Evolutionary conservation across 2,888 invertebrate genomes (phyloP).

Genomic region (Notocelia uddmanniana): DNA sequence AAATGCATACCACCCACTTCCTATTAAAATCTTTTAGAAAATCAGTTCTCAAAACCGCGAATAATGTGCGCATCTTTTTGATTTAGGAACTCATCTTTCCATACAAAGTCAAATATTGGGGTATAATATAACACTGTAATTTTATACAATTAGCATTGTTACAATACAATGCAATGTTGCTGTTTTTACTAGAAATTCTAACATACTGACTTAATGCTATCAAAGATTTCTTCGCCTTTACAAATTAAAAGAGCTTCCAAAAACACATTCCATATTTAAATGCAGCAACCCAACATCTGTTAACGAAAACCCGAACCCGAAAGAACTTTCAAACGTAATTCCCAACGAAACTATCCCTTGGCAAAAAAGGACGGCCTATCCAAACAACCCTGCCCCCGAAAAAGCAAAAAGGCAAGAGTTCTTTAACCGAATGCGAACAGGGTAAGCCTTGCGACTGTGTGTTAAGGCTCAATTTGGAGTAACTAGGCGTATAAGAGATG

Average conservation of each 20-base stretch:
- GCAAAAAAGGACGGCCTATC: constrained; percentile 85
- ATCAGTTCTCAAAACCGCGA: too few species aligned
- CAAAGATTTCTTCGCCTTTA: neutral
- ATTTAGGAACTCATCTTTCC: too few species aligned
- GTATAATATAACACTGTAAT: too few species aligned
- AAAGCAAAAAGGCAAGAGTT: constrained; percentile 80
- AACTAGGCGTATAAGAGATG: neutral
- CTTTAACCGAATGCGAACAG: constrained; percentile 20
- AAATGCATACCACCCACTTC: too few species aligned
- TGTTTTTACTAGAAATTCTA: too few species aligned
- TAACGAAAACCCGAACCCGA: constrained; percentile 60
- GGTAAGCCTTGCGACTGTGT: constrained; percentile 7
- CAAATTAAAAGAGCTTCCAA: constrained; percentile 5
- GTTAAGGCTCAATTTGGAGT: constrained; percentile 1
- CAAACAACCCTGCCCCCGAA: constrained; percentile 83
- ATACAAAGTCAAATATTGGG: too few species aligned
- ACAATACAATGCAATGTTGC: too few species aligned
- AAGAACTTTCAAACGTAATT: constrained; percentile 73
- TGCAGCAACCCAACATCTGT: constrained; percentile 44
- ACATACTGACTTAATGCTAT: too few species aligned
- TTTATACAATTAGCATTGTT: too few species aligned
- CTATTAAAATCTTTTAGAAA: too few species aligned
- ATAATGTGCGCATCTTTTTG: too few species aligned
- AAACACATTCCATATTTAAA: constrained; percentile 44
- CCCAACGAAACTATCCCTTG: constrained; percentile 58